Percentiles rank a stretch among this genome's conserved stretches.
Evolutionary conservation across 2,888 invertebrate species (phyloP).

Genomic region (Osmoderma eremita): DNA sequence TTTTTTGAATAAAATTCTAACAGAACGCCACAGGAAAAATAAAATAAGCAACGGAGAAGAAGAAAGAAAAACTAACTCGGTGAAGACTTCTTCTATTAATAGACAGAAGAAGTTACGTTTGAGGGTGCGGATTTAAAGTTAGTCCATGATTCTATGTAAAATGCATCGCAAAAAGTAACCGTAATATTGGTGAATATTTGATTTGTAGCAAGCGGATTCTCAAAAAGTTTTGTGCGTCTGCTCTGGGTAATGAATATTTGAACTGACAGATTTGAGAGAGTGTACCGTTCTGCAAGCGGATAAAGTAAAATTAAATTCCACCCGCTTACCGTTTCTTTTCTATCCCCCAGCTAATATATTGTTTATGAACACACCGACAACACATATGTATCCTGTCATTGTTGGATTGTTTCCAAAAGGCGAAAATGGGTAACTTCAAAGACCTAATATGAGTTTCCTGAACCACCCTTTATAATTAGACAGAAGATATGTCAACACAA

Average conservation of each 20-base stretch:
- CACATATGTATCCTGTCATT: background rate
- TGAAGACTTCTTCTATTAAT: background rate
- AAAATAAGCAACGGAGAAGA: background rate
- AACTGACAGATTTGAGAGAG: conserved; percentile 21
- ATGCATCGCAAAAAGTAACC: conserved; percentile 15
- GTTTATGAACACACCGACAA: too few species aligned
- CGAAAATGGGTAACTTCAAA: too few species aligned
- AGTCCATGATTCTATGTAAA: conserved; percentile 2
- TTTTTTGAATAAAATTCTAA: too few species aligned
- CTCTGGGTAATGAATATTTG: conserved; percentile 18
- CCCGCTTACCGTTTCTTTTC: background rate
- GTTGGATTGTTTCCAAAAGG: background rate
- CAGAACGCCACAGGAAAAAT: background rate
- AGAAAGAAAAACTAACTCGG: background rate
- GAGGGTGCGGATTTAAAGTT: conserved; percentile 17
- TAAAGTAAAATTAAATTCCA: conserved; percentile 21
- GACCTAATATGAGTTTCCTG: too few species aligned
- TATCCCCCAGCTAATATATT: too few species aligned
- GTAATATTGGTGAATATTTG: conserved; percentile 18
- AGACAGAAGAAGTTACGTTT: conserved; percentile 10
- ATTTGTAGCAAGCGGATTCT: conserved; percentile 16
- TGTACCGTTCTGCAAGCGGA: background rate
- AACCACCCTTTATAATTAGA: too few species aligned
- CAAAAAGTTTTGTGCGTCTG: conserved; percentile 8
- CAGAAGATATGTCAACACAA: too few species aligned